phyloP scores from a whole-genome alignment of 2,113 vertebrate genomes.

The Neopipo cinnamomea region DNA sequence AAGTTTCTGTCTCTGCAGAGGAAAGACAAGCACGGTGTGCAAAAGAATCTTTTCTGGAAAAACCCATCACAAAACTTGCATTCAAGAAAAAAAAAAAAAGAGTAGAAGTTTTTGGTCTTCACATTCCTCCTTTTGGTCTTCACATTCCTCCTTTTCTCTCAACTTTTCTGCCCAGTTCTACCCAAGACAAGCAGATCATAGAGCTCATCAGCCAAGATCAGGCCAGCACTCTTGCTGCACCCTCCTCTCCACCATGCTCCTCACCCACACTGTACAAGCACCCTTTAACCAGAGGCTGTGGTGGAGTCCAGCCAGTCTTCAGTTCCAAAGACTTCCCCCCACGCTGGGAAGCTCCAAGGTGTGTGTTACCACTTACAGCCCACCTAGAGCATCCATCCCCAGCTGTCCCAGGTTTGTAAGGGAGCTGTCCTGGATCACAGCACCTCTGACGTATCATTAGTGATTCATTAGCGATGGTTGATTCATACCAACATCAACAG shows the following conservation, averaged over 20 bases:
- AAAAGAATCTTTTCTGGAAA: neutral
- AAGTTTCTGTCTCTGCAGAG: neutral
- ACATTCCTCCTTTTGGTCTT: neutral
- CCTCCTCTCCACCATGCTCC: neutral
- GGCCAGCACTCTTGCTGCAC: neutral
- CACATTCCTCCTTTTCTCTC: neutral
- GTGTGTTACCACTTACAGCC: neutral
- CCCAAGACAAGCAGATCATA: neutral
- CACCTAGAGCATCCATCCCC: neutral
- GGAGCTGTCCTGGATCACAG: neutral
- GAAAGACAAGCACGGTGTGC: neutral
- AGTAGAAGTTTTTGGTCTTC: accelerated
- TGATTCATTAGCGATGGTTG: too few relatives aligned
- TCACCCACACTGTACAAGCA: neutral
- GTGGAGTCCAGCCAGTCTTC: neutral
- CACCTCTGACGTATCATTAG: neutral
- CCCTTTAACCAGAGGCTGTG: neutral
- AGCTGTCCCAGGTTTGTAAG: neutral
- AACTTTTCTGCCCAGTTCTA: neutral
- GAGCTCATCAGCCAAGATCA: neutral
- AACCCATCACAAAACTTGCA: neutral
- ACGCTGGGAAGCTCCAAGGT: neutral
- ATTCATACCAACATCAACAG: neutral
- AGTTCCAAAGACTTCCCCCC: neutral
- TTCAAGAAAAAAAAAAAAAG: too few relatives aligned